Conservation (phyloP, 1,140 invertebrate species). For the Drosophila grimshawi region DNA sequence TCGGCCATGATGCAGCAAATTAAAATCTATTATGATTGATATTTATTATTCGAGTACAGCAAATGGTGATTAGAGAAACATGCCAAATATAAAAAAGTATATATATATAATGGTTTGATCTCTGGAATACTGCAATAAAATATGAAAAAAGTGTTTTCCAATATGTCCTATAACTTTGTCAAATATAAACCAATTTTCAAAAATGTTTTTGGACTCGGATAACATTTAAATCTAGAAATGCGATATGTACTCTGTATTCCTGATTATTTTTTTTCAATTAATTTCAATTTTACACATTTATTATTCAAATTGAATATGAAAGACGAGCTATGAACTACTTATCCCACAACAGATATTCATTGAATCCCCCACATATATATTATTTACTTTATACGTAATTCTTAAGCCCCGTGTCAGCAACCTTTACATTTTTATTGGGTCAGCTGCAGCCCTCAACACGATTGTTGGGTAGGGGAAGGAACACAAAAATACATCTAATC, state of each 20-base stretch:
- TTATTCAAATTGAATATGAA: background rate
- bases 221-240: too few relatives aligned
- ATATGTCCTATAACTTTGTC: too few relatives aligned
- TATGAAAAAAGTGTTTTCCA: too few relatives aligned
- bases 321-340: background rate
- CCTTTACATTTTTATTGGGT: constrained; percentile 32
- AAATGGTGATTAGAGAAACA: background rate
- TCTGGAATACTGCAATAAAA: too few relatives aligned
- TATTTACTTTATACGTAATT: background rate
- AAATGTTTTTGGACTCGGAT: too few relatives aligned
- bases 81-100: too few relatives aligned
- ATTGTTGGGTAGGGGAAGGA: background rate
- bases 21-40: constrained; percentile 61
- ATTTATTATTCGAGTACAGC: constrained; percentile 41
- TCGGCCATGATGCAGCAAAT: constrained; percentile 28
- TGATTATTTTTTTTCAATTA: too few relatives aligned
- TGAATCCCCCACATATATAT: too few relatives aligned
- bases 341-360: too few relatives aligned
- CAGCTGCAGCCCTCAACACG: constrained; percentile 14
- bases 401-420: constrained; percentile 3
- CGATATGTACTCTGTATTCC: background rate
- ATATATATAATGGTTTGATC: too few relatives aligned
- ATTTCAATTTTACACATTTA: background rate
- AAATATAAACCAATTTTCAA: too few relatives aligned
- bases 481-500: constrained; percentile 61